These are phyloP conservation scores for Lottia gigantea DNA, from an alignment of 2,888 invertebrate genomes.

Conservation along the genomic window DNA sequence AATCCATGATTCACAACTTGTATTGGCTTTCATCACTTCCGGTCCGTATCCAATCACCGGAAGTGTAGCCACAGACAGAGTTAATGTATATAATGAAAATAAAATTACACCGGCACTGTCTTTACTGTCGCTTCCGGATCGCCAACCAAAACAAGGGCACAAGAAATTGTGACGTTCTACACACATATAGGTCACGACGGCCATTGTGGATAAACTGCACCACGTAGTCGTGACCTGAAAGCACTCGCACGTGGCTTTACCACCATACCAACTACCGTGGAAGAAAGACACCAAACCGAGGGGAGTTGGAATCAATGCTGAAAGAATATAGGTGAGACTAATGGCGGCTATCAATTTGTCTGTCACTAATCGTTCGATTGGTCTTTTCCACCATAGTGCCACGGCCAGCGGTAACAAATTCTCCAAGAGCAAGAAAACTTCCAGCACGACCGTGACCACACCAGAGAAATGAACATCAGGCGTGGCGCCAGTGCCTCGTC, in stretches of 20 bases:
- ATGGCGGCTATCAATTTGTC: conserved; percentile 50
- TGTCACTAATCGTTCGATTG: conserved; percentile 38
- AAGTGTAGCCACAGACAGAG: conserved; percentile 41
- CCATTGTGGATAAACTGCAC: conserved; percentile 46
- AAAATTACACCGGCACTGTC: conserved; percentile 36
- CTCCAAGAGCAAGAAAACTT: conserved; percentile 43
- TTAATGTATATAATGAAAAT: conserved; percentile 35
- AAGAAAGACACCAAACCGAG: conserved; percentile 50
- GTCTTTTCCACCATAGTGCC: conserved; percentile 37
- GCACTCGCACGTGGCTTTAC: conserved; percentile 44
- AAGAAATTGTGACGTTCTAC: conserved; percentile 40
- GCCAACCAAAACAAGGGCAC: conserved; percentile 19
- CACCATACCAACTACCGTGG: conserved; percentile 52
- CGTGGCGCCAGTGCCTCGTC: neutral
- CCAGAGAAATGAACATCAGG: conserved; percentile 41
- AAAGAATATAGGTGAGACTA: conserved; percentile 50
- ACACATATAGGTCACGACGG: conserved; percentile 46
- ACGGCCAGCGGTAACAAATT: conserved; percentile 49
- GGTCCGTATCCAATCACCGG: conserved; percentile 54
- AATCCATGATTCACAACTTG: conserved; percentile 49
- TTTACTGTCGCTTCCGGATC: conserved; percentile 10
- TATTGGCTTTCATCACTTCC: conserved; percentile 30
- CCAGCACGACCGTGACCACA: conserved; percentile 43
- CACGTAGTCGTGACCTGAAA: conserved; percentile 51
- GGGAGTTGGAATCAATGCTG: conserved; percentile 50